Base-by-base conservation (phyloP, 2,888 invertebrate species). In the Aphrophora alni region DNA sequence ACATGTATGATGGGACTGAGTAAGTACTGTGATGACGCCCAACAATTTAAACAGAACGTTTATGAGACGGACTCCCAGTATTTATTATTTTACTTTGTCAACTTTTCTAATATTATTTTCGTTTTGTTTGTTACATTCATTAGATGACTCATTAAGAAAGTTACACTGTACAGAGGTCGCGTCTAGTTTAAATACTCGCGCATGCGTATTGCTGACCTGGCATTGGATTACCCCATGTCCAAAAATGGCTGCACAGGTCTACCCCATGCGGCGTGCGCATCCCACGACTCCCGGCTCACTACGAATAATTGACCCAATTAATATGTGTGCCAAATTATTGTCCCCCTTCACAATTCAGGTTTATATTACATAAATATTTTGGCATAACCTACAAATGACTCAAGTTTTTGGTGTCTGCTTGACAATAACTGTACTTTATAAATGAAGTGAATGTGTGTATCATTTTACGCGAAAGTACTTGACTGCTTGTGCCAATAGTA, bases 201-300 rank as follows among this genome's bases (percentile, higher is more conserved):
- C 59, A 59, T 59, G 59, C 59, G 59, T 14, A 4, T 21, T 21
- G 10, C 12, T 1, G 59, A 59, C 21, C 59, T 59, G 59, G 59
- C 59, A 21, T 59, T 59, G 59, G 59, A 59, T 59, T 59, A 59
- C 59, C 59, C 59, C 59, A 59, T 59, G 59, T 59, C 59, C 59
- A 21, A 59, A 59, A 59, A 59, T 59, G 59, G 59, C n/a, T 59
- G 10, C 59, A 59, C 59, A 21, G 21, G n/a, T 59, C 10, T 5
- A 59, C 59, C 59, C 59, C 59, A 2, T 0, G 21, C 3, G 1
- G 59, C 59, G 59, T 21, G 21, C 21, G 59, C 44, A 44, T 44
- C 44, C 44, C 14, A 10, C 33, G 4, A 4, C n/a, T n/a, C n/a
- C n/a, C n/a, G n/a, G n/a, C n/a, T n/a, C n/a, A 33, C 33, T 33